Base-by-base conservation (phyloP, 2,797 vertebrate genomes). In the Pseudochaenichthys georgianus region DNA sequence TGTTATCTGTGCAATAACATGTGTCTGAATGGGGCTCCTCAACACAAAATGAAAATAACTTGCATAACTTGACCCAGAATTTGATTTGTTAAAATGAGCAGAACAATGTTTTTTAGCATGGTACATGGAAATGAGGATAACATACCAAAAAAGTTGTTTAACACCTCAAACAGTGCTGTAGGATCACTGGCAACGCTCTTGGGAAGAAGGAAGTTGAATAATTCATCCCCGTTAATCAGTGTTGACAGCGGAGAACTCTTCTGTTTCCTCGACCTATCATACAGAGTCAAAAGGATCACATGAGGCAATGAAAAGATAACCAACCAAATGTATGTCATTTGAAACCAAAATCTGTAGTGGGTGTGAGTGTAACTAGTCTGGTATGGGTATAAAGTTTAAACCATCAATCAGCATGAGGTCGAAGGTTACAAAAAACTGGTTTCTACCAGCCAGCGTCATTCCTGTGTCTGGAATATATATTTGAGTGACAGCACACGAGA, bases 121-220 rank as follows among this genome's bases (percentile, higher is more conserved):
- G 5, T 9, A 23, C 15, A 19, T 4, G 7, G 16, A 19, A 28
- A 50, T 7, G 34, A 50, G 13, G 19, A n/a, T 21, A 38, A 77
- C 89, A 17, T 86, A 95, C 95, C 92, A 19, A 94, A 46, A 46
- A 94, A 67, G 9, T 10, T 79, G 23, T 78, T 82, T 85, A 92
- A 78, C 12, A 84, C 2, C 0, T 81, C 8, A 17, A 91, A 9
- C 41, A 94, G 13, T n/a, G 43, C 10, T 13, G 67, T 54, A 13
- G 87, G 53, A 46, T 88, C 69, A 13, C 21, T 28, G 4, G 0
- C 64, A 7, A 82, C 46, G 38, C 88, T 28, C 2, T 45, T 53
- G 17, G 79, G 51, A 21, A 89, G 70, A 10, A 46, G 1, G 1
- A 76, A 21, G 12, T 66, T 81, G 9, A 90, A 53, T 53, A 73